Evolutionary conservation across 2,888 invertebrate species (phyloP).

Genomic region (Zele albiditarsus): DNA sequence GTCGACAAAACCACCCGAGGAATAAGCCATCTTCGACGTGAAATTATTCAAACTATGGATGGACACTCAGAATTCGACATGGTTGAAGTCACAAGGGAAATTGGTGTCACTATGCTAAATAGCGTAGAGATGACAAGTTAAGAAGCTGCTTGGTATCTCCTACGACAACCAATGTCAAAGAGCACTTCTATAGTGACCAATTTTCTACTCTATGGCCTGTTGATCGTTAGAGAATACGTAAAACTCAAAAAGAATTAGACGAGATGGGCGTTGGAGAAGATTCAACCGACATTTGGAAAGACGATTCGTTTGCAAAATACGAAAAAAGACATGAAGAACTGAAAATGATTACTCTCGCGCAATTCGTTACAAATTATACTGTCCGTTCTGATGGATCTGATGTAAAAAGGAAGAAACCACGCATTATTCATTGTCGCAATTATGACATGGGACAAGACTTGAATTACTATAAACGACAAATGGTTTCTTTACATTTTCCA

Average conservation of each 20-base stretch:
- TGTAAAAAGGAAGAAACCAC: conserved; percentile 53
- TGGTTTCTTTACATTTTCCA: conserved; percentile 61
- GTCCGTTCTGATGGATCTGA: conserved; percentile 31
- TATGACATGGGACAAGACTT: conserved; percentile 63
- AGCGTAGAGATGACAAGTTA: conserved; percentile 30
- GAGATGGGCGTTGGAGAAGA: conserved; percentile 53
- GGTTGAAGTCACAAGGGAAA: conserved; percentile 56
- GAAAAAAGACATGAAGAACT: conserved; percentile 66
- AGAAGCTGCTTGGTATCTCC: conserved; percentile 34
- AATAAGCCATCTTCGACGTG: conserved; percentile 53
- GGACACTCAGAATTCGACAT: conserved; percentile 66
- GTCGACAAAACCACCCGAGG: conserved; percentile 56
- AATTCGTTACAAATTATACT: conserved; percentile 67
- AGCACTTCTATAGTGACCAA: conserved; percentile 48
- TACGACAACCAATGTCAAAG: conserved; percentile 23
- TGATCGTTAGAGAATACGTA: conserved; percentile 65
- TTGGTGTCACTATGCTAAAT: conserved; percentile 28
- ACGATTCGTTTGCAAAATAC: conserved; percentile 70
- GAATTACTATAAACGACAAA: conserved; percentile 59
- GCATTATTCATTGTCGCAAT: conserved; percentile 64
- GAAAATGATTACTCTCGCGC: conserved; percentile 63
- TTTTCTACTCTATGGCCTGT: conserved; percentile 61
- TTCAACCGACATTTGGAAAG: conserved; percentile 67
- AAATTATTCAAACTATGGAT: conserved; percentile 48
- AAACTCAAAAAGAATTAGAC: conserved; percentile 59